Evolutionary conservation across 1,140 invertebrate genomes (phyloP), one percentile per base, ranked within the genome.

Genomic region (Antheraea mylitta): DNA sequence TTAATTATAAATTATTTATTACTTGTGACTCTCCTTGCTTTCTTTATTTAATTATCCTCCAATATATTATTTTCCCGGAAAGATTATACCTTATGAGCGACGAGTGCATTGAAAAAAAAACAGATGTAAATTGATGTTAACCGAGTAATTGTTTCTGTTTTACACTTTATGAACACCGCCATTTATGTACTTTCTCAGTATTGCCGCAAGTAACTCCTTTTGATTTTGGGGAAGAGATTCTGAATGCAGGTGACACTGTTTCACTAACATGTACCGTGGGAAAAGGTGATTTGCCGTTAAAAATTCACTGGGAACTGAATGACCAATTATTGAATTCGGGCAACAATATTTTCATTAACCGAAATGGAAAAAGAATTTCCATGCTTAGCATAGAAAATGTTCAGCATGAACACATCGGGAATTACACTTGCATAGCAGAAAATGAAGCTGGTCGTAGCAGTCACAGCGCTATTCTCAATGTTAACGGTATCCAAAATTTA

Each of bases 351-450:
- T 70, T 86, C 0, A 91, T 92, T 70, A 92, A 87, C 74, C 87
- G 87, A 78, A 92, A 87, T 73, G 93, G 93, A 42, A 93, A 93
- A 81, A 87, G 92, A 82, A 92, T 93, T 69, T 91, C 92, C 37
- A 80, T 92, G 71, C 81, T 94, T 60, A 93, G 91, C 73, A 93
- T 94, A 75, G 93, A 94, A 93, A 73, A 95, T 42, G 95, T 97
- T 16, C 93, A 95, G 71, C 95, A 95, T 62, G 93, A 95, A 66
- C 97, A 98, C 84, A 94, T 94, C 77, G 96, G 96, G 58, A 95
- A 95, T 76, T 98, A 98, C 82, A 97, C 96, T 63, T 98, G 97
- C 86, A 93, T 95, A 72, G 96, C 95, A 58, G 95, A 93, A 78
- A 97, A 97, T 87, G 90, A 93, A 70, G 97, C 96, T 8, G 96